Percentiles rank a stretch among this genome's conserved stretches.
phyloP scores from a whole-genome alignment of 30 jellyfish, hydroid and myxozoan species.

The Turritopsis dohrnii region DNA sequence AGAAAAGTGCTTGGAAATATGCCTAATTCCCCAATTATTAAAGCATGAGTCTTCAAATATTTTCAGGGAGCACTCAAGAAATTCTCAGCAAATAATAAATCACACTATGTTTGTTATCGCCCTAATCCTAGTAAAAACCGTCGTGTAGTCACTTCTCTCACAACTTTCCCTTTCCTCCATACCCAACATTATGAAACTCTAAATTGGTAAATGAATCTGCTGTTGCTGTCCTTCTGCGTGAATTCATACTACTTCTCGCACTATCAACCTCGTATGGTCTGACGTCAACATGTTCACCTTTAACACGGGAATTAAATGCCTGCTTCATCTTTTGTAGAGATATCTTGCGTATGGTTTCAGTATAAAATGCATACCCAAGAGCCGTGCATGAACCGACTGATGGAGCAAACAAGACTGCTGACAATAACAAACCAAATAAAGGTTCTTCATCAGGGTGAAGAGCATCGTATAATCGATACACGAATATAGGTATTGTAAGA shows the following conservation, averaged over 20 bases:
- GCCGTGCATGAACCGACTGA: constrained; percentile 16
- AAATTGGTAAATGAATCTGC: background rate
- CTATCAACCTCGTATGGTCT: constrained; percentile 3
- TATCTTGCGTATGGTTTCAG: background rate
- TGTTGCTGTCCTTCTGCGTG: background rate
- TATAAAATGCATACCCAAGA: background rate
- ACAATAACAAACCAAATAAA: background rate
- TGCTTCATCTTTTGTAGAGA: background rate
- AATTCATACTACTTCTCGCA: constrained; percentile 1
- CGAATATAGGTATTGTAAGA: constrained; percentile 8
- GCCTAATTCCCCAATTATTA: too few relatives aligned
- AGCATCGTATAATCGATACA: constrained; percentile 5
- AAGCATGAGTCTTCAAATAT: too few relatives aligned
- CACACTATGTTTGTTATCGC: background rate
- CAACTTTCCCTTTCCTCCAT: background rate
- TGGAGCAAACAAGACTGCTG: constrained; percentile 17
- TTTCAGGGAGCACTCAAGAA: too few relatives aligned
- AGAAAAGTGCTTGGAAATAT: too few relatives aligned
- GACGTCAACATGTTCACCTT: background rate
- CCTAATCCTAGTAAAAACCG: background rate
- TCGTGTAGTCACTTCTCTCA: background rate
- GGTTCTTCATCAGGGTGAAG: constrained; percentile 2
- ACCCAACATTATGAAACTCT: background rate
- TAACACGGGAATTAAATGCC: background rate
- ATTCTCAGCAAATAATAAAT: too few relatives aligned